These are phyloP conservation scores for Cheilosia grossa DNA, from an alignment of 2,888 invertebrate species.

Conservation along the genomic window DNA sequence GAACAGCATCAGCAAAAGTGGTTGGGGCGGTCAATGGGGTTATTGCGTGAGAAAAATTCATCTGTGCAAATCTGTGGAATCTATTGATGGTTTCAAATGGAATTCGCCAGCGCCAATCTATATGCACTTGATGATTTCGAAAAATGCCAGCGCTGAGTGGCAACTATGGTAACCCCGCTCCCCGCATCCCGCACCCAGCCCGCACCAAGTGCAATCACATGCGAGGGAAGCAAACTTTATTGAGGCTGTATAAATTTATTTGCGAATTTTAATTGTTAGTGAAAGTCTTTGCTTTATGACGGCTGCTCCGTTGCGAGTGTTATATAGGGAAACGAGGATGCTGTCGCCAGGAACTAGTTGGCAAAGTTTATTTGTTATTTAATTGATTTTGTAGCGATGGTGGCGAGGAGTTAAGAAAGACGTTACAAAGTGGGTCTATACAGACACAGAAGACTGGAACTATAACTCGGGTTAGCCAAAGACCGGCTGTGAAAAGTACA, in stretches of 20 bases:
- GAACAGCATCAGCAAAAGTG: constrained; percentile 39
- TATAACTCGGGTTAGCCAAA: no score
- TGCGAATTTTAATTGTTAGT: constrained; percentile 72
- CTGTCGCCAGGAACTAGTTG: constrained; percentile 39
- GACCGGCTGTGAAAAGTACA: no score
- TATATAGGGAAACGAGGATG: constrained; percentile 25
- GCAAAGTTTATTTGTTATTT: constrained; percentile 33
- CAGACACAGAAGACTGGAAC: no score
- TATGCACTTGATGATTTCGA: constrained; percentile 45
- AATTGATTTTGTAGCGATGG: constrained; percentile 20
- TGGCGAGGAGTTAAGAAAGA: no score
- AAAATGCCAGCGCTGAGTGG: constrained; percentile 18
- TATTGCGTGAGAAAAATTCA: constrained; percentile 75
- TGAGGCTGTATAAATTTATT: constrained; percentile 67
- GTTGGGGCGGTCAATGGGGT: constrained; percentile 59
- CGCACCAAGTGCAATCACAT: neutral
- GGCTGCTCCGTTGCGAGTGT: neutral
- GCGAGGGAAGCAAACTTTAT: constrained; percentile 57
- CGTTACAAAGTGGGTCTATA: no score
- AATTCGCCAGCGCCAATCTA: constrained; percentile 35
- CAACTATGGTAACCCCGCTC: no score
- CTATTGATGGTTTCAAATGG: constrained; percentile 54
- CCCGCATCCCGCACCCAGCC: no score
- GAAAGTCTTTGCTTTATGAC: constrained; percentile 54
- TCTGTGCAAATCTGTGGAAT: constrained; percentile 58